Evolutionary conservation across 1,140 invertebrate species (phyloP).

Genomic region (Cyrtorhinus lividipennis): DNA sequence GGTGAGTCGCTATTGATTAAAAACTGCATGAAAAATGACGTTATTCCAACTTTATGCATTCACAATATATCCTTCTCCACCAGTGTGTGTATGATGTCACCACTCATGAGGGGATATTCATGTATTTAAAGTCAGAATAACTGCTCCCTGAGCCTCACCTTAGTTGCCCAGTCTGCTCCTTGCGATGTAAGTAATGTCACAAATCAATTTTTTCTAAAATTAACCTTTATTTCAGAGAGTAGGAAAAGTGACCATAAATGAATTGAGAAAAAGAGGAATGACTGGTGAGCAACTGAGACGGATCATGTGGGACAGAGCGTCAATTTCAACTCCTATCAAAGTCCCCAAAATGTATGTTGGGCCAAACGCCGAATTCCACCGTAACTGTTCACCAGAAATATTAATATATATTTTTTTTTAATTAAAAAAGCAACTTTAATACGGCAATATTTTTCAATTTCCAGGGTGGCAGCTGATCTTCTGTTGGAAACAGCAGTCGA

Average conservation of each 20-base stretch:
- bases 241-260: conserved; percentile 71
- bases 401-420: conserved; percentile 21
- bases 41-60: no score
- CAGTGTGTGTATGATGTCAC: background rate
- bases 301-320: conserved; percentile 77
- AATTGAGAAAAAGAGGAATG: conserved; percentile 63
- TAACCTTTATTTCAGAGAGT: conserved; percentile 64
- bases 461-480: conserved; percentile 8
- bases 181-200: no score
- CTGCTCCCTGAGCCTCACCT: no score
- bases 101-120: no score
- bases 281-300: conserved; percentile 70
- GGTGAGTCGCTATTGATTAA: conserved; percentile 42
- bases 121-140: no score
- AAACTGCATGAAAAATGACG: conserved; percentile 16
- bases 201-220: no score
- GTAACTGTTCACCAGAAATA: conserved; percentile 1
- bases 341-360: conserved; percentile 27
- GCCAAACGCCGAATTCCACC: conserved; percentile 3
- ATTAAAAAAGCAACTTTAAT: background rate
- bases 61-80: conserved; percentile 4
- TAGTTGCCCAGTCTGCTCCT: no score
- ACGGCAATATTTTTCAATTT: background rate
- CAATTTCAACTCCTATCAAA: conserved; percentile 71
- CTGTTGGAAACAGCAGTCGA: conserved; percentile 8